phyloP scores from a whole-genome alignment of 1,140 invertebrate species.

The Hypothenemus hampei region DNA sequence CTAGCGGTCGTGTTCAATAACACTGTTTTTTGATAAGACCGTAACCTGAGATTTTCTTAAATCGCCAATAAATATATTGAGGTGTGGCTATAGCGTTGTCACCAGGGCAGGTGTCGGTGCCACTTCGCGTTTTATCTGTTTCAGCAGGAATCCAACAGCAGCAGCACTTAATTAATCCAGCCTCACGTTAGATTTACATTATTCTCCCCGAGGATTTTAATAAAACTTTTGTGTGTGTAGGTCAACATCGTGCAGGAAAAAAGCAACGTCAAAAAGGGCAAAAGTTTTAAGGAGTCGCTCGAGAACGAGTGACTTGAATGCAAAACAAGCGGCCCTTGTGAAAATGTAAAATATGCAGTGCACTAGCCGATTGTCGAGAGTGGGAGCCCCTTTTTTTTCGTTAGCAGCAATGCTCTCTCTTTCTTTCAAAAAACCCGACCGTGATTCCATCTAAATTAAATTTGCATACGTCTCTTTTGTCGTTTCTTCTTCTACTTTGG shows the following conservation, averaged over 20 bases:
- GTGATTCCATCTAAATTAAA: conserved; percentile 27
- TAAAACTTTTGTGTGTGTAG: too few species aligned
- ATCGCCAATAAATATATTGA: conserved; percentile 22
- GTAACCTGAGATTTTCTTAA: conserved; percentile 19
- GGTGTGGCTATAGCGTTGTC: conserved; percentile 13
- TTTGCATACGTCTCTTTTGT: conserved; percentile 28
- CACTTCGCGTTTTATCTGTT: conserved; percentile 7
- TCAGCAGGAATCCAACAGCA: conserved; percentile 4
- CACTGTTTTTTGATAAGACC: conserved; percentile 21
- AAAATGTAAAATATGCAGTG: conserved; percentile 26
- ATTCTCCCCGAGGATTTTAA: too few species aligned
- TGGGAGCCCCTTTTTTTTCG: conserved; percentile 20
- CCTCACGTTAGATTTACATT: too few species aligned
- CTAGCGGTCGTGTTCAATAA: conserved; percentile 15
- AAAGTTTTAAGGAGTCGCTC: conserved; percentile 6
- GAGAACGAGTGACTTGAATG: conserved; percentile 12
- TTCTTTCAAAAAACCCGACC: conserved; percentile 3
- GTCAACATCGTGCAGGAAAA: too few species aligned
- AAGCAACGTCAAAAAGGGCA: too few species aligned
- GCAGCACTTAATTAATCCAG: conserved; percentile 6
- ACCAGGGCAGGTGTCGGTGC: conserved; percentile 2
- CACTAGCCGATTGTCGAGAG: conserved; percentile 18
- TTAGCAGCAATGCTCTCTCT: conserved; percentile 17
- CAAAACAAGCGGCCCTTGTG: conserved; percentile 14
- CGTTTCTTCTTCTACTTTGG: conserved; percentile 14